A percentile compares a stretch with the other conserved stretches of the same genome.
These are phyloP conservation scores for Alexandromys fortis DNA, from an alignment of 2,113 vertebrate species.

Conservation along the genomic window DNA sequence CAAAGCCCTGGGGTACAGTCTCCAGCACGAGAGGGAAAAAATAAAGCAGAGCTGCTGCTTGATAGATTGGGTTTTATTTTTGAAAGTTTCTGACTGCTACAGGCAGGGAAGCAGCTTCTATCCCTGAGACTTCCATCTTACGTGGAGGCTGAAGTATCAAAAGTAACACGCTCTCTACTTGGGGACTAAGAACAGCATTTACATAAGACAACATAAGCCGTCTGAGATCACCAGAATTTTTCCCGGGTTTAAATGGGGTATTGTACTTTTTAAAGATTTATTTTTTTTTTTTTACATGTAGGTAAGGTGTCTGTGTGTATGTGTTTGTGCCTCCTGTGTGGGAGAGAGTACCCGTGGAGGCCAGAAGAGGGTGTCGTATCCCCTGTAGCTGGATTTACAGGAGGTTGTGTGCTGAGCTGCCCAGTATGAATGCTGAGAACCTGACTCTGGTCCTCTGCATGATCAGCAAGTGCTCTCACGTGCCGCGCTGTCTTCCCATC, in stretches of 20 bases:
- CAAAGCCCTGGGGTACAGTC: background rate
- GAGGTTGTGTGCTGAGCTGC: background rate
- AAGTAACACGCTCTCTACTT: background rate
- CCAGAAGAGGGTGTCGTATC: background rate
- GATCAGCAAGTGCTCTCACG: background rate
- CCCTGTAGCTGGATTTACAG: background rate
- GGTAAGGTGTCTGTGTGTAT: background rate
- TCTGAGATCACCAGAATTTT: background rate
- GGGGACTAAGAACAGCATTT: background rate
- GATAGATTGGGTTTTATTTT: background rate
- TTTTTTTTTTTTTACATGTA: background rate
- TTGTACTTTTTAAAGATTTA: background rate
- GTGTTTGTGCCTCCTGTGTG: background rate
- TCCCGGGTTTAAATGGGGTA: background rate
- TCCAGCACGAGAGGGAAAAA: background rate
- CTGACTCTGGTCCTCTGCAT: background rate
- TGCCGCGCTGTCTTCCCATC: background rate
- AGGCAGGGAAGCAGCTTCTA: background rate
- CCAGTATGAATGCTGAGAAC: background rate
- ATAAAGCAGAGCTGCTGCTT: background rate
- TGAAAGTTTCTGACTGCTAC: background rate
- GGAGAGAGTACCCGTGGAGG: background rate
- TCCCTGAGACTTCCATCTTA: background rate
- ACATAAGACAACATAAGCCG: background rate
- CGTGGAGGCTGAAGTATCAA: background rate